phyloP scores from a whole-genome alignment of 1,140 invertebrate species.

The Heterodera carotae region DNA sequence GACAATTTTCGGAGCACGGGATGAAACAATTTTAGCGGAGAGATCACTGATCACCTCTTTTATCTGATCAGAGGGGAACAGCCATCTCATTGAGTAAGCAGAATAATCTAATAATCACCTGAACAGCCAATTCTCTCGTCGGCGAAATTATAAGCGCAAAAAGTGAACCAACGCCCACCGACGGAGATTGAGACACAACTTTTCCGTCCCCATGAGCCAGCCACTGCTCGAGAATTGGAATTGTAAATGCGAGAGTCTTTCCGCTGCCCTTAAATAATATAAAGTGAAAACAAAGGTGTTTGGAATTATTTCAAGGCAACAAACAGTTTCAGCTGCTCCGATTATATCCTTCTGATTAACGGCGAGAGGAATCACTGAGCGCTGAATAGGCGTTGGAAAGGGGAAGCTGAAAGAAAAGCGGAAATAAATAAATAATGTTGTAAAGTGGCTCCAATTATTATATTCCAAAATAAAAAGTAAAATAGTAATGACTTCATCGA shows the following conservation, averaged over 20 bases:
- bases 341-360: slow-evolving; percentile 85
- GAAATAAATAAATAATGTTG: neutral
- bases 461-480: neutral
- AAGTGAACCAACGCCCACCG: slow-evolving; percentile 12
- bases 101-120: slow-evolving; percentile 70
- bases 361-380: slow-evolving; percentile 78
- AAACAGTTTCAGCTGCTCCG: slow-evolving; percentile 85
- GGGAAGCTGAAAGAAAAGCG: slow-evolving; percentile 71
- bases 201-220: slow-evolving; percentile 65
- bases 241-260: slow-evolving; percentile 93
- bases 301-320: slow-evolving; percentile 4
- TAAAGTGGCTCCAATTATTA: no score
- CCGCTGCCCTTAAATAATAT: slow-evolving; percentile 77
- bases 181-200: slow-evolving; percentile 17
- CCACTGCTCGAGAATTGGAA: slow-evolving; percentile 84
- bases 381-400: slow-evolving; percentile 80
- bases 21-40: neutral
- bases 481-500: slow-evolving; percentile 32
- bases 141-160: slow-evolving; percentile 84
- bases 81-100: neutral
- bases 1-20: slow-evolving; percentile 8
- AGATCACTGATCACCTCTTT: slow-evolving; percentile 39
- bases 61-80: slow-evolving; percentile 77
- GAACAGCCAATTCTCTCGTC: slow-evolving; percentile 89
- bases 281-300: neutral